Conservation (phyloP, 2,113 vertebrate species). For the Brienomyrus longianalis region DNA sequence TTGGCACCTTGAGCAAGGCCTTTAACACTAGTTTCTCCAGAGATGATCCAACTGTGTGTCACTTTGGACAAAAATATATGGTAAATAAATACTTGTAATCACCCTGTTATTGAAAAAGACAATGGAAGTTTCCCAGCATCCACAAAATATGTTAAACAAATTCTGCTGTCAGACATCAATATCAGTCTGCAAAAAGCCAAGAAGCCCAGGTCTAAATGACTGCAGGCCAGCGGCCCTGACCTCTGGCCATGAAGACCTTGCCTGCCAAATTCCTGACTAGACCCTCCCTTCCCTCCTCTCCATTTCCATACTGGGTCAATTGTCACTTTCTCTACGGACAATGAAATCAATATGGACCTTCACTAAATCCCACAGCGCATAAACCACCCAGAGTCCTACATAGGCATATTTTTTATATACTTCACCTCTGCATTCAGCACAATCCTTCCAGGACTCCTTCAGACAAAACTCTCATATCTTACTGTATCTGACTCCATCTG, state of each 20-base stretch:
- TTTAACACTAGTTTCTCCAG: too few species aligned
- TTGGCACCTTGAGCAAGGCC: not conserved
- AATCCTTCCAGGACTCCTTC: not conserved
- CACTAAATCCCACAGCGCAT: not conserved
- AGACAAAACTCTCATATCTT: not conserved
- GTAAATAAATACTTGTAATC: too few species aligned
- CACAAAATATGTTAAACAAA: not conserved
- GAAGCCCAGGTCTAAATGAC: not conserved
- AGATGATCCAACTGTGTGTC: too few species aligned
- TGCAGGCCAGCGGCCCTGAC: not conserved
- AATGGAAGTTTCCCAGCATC: not conserved
- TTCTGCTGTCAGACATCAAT: not conserved
- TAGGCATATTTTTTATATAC: not conserved
- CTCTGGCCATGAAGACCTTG: not conserved
- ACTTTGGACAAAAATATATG: too few species aligned
- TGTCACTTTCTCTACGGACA: not conserved
- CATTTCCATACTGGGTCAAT: not conserved
- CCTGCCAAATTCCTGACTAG: not conserved
- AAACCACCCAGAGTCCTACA: not conserved
- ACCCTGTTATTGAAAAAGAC: not conserved
- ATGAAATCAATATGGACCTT: not conserved
- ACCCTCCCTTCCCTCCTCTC: not conserved
- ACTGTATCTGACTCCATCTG: not conserved
- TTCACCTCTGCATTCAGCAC: not conserved
- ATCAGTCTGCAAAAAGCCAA: not conserved